Evolutionary conservation across 2,113 vertebrate genomes (phyloP).

Genomic region (Emydocephalus ijimae): DNA sequence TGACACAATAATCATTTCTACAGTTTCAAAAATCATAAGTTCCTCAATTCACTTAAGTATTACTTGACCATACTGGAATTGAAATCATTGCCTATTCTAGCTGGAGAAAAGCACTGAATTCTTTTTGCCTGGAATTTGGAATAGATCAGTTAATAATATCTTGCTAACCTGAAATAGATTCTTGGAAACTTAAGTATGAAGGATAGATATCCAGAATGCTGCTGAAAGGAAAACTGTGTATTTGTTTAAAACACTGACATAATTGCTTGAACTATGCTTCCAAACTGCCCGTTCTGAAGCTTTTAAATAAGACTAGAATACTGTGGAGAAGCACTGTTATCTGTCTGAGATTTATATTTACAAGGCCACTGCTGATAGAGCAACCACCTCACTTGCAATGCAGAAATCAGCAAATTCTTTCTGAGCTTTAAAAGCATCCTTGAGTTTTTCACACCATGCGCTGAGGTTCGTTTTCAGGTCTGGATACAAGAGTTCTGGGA

Average conservation of each 20-base stretch:
- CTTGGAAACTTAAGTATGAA: background rate
- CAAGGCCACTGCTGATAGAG: conserved; percentile 79
- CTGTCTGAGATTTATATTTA: conserved; percentile 38
- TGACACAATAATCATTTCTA: background rate
- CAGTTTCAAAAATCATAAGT: background rate
- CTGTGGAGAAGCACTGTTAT: background rate
- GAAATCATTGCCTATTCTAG: background rate
- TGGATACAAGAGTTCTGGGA: conserved; percentile 76
- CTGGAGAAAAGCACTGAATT: background rate
- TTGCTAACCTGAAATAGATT: background rate
- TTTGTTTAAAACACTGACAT: background rate
- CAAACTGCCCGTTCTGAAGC: background rate
- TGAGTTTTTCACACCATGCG: conserved; percentile 73
- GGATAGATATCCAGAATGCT: background rate
- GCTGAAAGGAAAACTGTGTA: background rate
- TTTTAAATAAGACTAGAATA: background rate
- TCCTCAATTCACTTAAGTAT: background rate
- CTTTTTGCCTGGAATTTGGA: background rate
- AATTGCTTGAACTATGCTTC: background rate
- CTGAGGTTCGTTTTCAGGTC: conserved; percentile 62
- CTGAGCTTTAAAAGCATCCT: conserved; percentile 72
- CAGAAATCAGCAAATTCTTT: conserved; percentile 74
- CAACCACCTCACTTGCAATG: conserved; percentile 74
- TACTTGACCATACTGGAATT: background rate
- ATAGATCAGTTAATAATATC: background rate